A percentile compares a stretch with the other conserved stretches of the same genome.
Evolutionary conservation across 2,113 vertebrate species (phyloP).

Genomic region (Progne subis): DNA sequence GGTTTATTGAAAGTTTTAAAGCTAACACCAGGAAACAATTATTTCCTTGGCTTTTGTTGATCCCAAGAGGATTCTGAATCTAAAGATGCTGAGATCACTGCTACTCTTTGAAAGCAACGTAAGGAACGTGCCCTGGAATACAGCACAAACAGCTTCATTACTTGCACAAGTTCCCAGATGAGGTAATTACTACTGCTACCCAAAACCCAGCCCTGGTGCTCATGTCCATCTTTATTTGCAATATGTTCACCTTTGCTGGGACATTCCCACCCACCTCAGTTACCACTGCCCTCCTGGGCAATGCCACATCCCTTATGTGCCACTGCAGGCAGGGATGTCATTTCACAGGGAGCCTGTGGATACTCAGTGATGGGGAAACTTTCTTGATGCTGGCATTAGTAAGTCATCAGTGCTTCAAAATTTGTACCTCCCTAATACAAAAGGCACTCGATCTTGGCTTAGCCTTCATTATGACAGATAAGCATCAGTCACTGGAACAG

Average conservation of each 20-base stretch:
- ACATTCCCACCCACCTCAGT: not conserved
- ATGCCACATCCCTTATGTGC: not conserved
- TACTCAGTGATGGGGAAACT: not conserved
- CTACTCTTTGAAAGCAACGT: not conserved
- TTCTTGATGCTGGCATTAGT: not conserved
- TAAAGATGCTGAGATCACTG: not conserved
- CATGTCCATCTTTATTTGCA: not conserved
- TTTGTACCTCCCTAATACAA: not conserved
- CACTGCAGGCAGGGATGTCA: not conserved
- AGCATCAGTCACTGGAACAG: constrained; percentile 19
- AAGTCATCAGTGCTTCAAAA: not conserved
- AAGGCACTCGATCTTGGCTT: constrained; percentile 8
- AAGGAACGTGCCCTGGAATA: not conserved
- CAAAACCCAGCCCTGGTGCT: not conserved
- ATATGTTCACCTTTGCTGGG: not conserved
- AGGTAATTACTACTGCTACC: not conserved
- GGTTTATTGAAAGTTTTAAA: not conserved
- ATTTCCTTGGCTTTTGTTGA: not conserved
- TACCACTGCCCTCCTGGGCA: not conserved
- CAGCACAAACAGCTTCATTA: not conserved
- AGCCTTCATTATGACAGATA: not conserved
- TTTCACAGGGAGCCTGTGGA: not conserved
- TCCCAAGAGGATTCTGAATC: not conserved
- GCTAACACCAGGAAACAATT: not conserved
- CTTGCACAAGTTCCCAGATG: not conserved